phyloP scores from a whole-genome alignment of 2,888 invertebrate species.

The Erannis defoliaria region DNA sequence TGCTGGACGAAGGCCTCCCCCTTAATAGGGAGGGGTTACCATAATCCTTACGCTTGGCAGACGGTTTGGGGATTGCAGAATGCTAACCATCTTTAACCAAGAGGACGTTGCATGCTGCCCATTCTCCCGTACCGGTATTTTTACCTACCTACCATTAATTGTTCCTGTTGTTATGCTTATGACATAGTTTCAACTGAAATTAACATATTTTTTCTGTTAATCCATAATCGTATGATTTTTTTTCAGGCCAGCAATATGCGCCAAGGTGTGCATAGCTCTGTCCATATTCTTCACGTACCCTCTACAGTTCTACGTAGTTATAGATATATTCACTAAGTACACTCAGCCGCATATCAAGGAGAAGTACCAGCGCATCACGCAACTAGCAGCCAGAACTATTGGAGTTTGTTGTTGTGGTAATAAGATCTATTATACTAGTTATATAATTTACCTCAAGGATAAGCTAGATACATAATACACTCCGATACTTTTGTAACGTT shows the following conservation, averaged over 20 bases:
- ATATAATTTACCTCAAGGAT: neutral
- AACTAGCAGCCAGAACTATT: slow-evolving; percentile 63
- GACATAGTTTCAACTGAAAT: neutral
- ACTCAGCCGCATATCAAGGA: slow-evolving; percentile 88
- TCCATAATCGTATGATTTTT: neutral
- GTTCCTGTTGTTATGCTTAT: neutral
- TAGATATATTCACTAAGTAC: slow-evolving; percentile 94
- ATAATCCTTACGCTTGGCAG: too few relatives aligned
- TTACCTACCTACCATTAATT: neutral
- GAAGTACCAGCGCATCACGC: slow-evolving; percentile 59
- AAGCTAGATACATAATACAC: neutral
- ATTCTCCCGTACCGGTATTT: too few relatives aligned
- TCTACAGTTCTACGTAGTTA: slow-evolving; percentile 97
- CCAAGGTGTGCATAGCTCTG: slow-evolving; percentile 94
- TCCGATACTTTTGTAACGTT: too few relatives aligned
- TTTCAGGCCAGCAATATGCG: slow-evolving; percentile 90
- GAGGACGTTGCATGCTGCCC: too few relatives aligned
- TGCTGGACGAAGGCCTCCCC: too few relatives aligned
- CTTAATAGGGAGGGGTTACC: too few relatives aligned
- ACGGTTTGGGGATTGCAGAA: too few relatives aligned
- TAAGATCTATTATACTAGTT: neutral
- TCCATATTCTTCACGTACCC: slow-evolving; percentile 97
- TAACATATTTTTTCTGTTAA: neutral
- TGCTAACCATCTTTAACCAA: too few relatives aligned
- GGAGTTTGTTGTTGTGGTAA: slow-evolving; percentile 78